Conservation (phyloP, 1,140 invertebrate genomes). For the Antheraea mylitta region DNA sequence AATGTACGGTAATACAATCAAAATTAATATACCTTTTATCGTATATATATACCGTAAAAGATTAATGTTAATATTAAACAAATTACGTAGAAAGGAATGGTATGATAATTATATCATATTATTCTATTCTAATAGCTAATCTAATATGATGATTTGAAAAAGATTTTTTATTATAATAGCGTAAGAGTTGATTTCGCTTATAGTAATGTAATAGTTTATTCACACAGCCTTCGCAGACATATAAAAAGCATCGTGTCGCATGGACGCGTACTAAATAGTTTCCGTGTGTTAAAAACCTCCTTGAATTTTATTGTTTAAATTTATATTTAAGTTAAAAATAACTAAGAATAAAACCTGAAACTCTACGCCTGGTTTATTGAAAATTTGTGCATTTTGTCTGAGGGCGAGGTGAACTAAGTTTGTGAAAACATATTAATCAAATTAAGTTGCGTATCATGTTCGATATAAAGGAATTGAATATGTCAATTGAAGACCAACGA, state of each 20-base stretch:
- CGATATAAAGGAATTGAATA: too few species aligned
- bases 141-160: neutral
- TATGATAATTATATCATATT: neutral
- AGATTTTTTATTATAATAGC: neutral
- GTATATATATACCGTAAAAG: neutral
- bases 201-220: conserved; percentile 13
- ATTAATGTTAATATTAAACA: neutral
- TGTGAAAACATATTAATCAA: too few species aligned
- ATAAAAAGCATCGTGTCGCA: conserved; percentile 21
- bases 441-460: too few species aligned
- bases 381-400: conserved; percentile 10
- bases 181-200: neutral
- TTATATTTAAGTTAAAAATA: too few species aligned
- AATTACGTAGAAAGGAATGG: neutral
- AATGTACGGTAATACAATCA: neutral
- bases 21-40: neutral
- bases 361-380: neutral
- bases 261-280: conserved; percentile 43
- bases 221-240: conserved; percentile 21
- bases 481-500: too few species aligned
- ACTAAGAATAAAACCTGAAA: too few species aligned
- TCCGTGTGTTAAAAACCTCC: conserved; percentile 23
- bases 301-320: too few species aligned
- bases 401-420: too few species aligned
- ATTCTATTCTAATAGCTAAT: neutral